Base-by-base conservation (phyloP, 2,888 invertebrate genomes). In the Drosophila birchii region DNA sequence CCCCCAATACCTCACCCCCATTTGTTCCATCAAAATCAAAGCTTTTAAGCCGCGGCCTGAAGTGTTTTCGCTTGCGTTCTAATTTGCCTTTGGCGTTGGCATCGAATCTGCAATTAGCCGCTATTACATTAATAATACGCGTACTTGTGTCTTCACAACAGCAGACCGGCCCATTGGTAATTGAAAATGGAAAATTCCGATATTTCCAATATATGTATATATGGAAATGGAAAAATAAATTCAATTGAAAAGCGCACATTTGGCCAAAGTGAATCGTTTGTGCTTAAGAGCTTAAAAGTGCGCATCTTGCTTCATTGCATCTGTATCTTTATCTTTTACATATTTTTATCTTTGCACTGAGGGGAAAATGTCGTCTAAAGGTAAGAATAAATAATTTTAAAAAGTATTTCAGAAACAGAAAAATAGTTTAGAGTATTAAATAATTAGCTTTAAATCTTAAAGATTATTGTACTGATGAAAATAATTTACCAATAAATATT, bases 71-170 rank as follows among this genome's bases (percentile, higher is more conserved):
- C 51, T 29, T 51, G 64, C 51, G 79, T 64, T 84, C 84, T 87
- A 84, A 87, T 84, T 85, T 85, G 76, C 81, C 72, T 78, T 60
- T 80, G 76, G 76, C 79, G 70, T 76, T 60, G 76, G 61, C 76
- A 53, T 61, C 80, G 80, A 85, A 85, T 85, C 78, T 86, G 81
- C 88, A 86, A 85, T 85, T 88, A 88, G 88, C 86, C 86, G 74
- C 85, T 86, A 85, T 85, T 85, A 85, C 85, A 85, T 74, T 88
- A 85, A 85, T 88, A 85, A 86, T 88, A 83, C 81, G 74, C 75
- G 86, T 83, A 88, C 84, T 88, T 80, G 88, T 79, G 88, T 69
- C 73, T 66, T 54, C 62, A 44, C 62, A 44, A 41, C 64, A 62
- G 57, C 56, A 29, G 29, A 18, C 57, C 34, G 34, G 29, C 66